Percentiles rank a stretch among this genome's conserved stretches.
These are phyloP conservation scores for Sebastes trivittatus DNA, from an alignment of 2,797 vertebrate species.

Conservation along the genomic window DNA sequence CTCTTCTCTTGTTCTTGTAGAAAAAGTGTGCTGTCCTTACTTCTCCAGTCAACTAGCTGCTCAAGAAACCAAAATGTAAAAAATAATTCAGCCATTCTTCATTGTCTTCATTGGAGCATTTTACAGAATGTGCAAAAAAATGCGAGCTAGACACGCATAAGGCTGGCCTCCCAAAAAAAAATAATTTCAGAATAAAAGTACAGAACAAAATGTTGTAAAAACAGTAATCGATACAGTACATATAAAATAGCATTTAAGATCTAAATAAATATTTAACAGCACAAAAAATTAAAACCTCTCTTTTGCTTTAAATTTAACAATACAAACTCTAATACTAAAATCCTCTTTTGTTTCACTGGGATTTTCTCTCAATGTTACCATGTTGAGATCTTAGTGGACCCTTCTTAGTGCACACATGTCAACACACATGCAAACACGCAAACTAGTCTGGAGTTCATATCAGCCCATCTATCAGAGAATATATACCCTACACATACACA, in stretches of 20 bases:
- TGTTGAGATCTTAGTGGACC: too few species aligned
- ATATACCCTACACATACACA: constrained; percentile 14
- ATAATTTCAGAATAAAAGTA: neutral
- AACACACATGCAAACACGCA: neutral
- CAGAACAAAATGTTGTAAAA: neutral
- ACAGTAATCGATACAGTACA: neutral
- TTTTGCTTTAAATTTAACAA: neutral
- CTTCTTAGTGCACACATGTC: neutral
- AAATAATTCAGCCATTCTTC: neutral
- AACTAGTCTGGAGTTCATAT: neutral
- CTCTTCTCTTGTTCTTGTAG: neutral
- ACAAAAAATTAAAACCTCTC: neutral
- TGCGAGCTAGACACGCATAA: neutral
- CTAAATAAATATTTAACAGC: neutral
- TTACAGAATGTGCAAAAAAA: neutral
- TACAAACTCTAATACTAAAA: too few species aligned
- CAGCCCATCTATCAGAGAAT: constrained; percentile 8
- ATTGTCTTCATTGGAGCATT: neutral
- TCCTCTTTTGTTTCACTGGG: too few species aligned
- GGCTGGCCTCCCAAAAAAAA: neutral
- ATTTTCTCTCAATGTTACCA: too few species aligned
- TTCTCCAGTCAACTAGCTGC: neutral
- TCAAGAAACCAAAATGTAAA: neutral
- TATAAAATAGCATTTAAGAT: neutral
- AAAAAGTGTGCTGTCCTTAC: neutral